Percentiles rank a stretch among this genome's conserved stretches.
phyloP scores from a whole-genome alignment of 2,113 vertebrate genomes.

The Alethe castanea region DNA sequence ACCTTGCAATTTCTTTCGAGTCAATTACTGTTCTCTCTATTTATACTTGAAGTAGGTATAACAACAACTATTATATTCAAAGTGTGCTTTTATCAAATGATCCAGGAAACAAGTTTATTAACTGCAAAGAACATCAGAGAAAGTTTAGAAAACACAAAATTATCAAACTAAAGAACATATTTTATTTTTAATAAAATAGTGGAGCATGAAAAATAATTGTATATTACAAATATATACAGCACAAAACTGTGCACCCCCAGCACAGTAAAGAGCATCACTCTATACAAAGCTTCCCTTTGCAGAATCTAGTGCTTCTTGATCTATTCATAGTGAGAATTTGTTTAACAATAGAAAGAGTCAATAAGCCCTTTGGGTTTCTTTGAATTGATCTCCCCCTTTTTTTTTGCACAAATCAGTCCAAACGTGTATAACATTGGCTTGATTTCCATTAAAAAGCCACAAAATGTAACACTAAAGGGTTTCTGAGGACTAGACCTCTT shows the following conservation, averaged over 20 bases:
- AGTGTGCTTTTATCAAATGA: conserved; percentile 7
- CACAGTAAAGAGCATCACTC: conserved; percentile 67
- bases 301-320: conserved; percentile 82
- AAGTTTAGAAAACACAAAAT: conserved; percentile 12
- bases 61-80: background rate
- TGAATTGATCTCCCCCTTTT: conserved; percentile 70
- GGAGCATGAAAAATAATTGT: conserved; percentile 77
- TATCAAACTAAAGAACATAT: conserved; percentile 83
- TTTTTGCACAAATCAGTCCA: conserved; percentile 79
- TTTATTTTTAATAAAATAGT: conserved; percentile 94
- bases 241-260: conserved; percentile 34
- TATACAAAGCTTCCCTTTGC: conserved; percentile 78
- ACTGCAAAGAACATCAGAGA: background rate
- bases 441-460: conserved; percentile 92
- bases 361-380: conserved; percentile 77
- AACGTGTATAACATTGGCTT: conserved; percentile 82
- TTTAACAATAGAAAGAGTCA: conserved; percentile 86
- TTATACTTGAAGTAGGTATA: background rate
- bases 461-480: conserved; percentile 78
- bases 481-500: conserved; percentile 78
- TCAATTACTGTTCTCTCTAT: background rate
- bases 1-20: background rate
- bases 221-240: conserved; percentile 86
- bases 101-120: conserved; percentile 35
- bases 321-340: conserved; percentile 83